These are phyloP conservation scores for Enteromius mattozi DNA, from an alignment of 2,797 vertebrate genomes.

Conservation along the genomic window DNA sequence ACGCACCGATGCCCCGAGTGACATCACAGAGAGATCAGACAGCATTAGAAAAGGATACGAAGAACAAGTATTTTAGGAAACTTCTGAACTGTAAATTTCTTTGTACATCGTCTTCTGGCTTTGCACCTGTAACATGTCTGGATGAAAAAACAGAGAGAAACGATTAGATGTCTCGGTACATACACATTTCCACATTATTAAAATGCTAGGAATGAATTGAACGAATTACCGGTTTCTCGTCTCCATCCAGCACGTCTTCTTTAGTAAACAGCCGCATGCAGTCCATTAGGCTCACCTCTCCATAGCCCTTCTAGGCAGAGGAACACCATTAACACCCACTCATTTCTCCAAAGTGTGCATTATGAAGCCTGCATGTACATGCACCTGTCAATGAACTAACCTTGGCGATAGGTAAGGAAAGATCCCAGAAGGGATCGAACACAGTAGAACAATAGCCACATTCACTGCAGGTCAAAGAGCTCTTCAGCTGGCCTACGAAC, in stretches of 20 bases:
- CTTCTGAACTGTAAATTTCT: constrained; percentile 97
- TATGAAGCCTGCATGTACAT: constrained; percentile 30
- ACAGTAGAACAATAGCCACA: constrained; percentile 96
- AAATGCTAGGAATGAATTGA: background rate
- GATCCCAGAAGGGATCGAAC: constrained; percentile 97
- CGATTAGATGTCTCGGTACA: background rate
- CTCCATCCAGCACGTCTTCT: constrained; percentile 94
- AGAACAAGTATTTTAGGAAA: constrained; percentile 98
- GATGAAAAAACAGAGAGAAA: constrained; percentile 11
- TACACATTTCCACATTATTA: background rate
- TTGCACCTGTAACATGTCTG: constrained; percentile 97
- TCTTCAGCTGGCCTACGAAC: constrained; percentile 96
- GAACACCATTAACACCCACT: constrained; percentile 35
- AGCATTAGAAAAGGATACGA: constrained; percentile 87
- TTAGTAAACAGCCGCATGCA: constrained; percentile 98
- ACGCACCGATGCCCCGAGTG: background rate
- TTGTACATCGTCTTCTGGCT: constrained; percentile 91
- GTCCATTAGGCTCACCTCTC: constrained; percentile 94
- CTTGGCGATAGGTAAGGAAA: constrained; percentile 96
- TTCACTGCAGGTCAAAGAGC: constrained; percentile 91
- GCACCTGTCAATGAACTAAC: constrained; percentile 67
- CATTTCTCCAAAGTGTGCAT: background rate
- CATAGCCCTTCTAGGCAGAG: constrained; percentile 86
- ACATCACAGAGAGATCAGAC: constrained; percentile 9
- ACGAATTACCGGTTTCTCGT: constrained; percentile 89